These are phyloP conservation scores for Busseola fusca DNA, from an alignment of 2,888 invertebrate species.

Conservation along the genomic window DNA sequence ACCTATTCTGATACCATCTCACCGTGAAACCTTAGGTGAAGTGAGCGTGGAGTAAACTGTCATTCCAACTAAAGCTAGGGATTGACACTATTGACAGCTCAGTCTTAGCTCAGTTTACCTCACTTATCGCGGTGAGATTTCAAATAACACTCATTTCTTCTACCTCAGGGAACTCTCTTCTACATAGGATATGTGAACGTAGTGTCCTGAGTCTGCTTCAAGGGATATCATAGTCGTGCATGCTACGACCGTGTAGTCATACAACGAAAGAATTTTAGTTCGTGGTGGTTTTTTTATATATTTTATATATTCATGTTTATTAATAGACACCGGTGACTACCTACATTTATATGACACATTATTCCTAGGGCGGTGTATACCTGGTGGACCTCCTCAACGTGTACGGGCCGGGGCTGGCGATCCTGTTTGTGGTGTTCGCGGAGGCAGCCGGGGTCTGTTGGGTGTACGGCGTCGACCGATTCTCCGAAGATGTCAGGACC, in stretches of 20 bases:
- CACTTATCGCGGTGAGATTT: too few species aligned
- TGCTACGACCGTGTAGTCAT: neutral
- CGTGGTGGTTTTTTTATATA: too few species aligned
- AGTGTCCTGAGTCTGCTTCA: too few species aligned
- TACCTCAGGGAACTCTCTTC: neutral
- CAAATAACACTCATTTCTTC: neutral
- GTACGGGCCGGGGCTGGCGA: slow-evolving; percentile 95
- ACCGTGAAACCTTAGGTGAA: too few species aligned
- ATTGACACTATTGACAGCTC: too few species aligned
- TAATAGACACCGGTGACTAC: neutral
- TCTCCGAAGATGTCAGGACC: slow-evolving; percentile 93
- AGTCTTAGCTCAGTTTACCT: too few species aligned
- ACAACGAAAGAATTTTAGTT: neutral
- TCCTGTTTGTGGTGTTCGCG: slow-evolving; percentile 96
- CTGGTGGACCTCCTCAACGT: slow-evolving; percentile 96
- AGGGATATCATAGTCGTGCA: neutral
- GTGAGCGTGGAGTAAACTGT: too few species aligned
- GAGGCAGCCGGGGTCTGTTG: slow-evolving; percentile 97
- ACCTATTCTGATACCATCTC: neutral
- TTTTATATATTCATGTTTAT: neutral
- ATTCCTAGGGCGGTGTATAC: slow-evolving; percentile 94
- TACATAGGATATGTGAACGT: neutral
- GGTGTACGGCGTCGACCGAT: slow-evolving; percentile 95
- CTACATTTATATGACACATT: neutral
- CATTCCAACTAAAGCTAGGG: too few species aligned